Evolutionary conservation across 2,888 invertebrate species (phyloP).

Genomic region (Sarcophaga variegata): DNA sequence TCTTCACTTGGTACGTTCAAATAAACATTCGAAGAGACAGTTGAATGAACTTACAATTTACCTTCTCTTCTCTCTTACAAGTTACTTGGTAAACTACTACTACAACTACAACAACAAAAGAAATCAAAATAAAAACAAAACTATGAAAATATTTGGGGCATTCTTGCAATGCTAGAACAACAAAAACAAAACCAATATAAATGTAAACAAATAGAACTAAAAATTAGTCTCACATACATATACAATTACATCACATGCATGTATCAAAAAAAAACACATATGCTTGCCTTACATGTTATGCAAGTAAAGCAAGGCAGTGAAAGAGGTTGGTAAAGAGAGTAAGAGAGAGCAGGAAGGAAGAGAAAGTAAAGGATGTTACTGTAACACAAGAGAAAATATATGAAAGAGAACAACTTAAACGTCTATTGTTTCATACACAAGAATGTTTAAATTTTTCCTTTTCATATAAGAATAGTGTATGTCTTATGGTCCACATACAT

Average conservation of each 20-base stretch:
- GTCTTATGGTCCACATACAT: too few species aligned
- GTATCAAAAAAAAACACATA: neutral
- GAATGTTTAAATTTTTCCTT: neutral
- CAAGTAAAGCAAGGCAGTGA: neutral
- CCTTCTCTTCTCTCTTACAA: constrained; percentile 47
- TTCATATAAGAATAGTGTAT: neutral
- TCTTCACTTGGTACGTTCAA: constrained; percentile 39
- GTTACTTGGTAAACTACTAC: neutral
- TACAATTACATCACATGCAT: neutral
- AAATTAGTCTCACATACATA: neutral
- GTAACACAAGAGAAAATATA: constrained; percentile 17
- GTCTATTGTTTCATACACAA: neutral
- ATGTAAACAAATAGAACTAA: constrained; percentile 23
- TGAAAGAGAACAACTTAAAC: neutral
- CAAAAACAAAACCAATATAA: constrained; percentile 19
- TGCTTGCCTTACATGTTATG: too few species aligned
- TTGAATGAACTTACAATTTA: constrained; percentile 59
- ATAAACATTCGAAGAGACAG: constrained; percentile 51
- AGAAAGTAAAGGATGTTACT: constrained; percentile 36
- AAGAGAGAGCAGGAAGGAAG: neutral
- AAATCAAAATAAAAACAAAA: constrained; percentile 11
- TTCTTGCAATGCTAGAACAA: constrained; percentile 32
- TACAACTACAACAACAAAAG: constrained; percentile 19
- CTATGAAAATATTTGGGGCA: constrained; percentile 17
- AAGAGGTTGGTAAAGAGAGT: neutral